Evolutionary conservation across 2,113 vertebrate species (phyloP), one percentile per base, ranked within the genome.

Genomic region (Nestor notabilis): DNA sequence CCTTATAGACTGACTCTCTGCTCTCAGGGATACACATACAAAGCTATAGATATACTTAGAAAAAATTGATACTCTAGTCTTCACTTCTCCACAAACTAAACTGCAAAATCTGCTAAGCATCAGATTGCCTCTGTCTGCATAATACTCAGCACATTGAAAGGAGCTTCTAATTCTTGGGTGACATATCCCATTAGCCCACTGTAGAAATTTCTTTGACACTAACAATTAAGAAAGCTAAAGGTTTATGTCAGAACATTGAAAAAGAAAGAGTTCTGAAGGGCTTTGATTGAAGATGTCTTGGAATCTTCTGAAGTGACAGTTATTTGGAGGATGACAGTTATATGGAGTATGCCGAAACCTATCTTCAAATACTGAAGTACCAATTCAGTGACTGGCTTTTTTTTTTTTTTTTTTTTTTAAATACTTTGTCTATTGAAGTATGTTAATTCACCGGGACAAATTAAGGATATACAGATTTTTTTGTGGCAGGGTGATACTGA

Each of bases 211-310:
- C 20, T 61, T 35, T 61, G 10, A 47, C 80, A 27, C 19, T 29
- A 2, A 2, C 24, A 55, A 55, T 56, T 69, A 39, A 14, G 53
- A 84, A 77, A 50, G 44, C 6, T 65, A 47, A 89, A 83, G 11
- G 3, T 60, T 4, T 24, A 21, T 2, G 0, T 68, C 29, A 82
- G 44, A 78, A 39, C 15, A 78, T 1, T 0, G 2, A 47, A 89
- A 89, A 76, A 65, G 16, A 4, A 68, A 58, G 5, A 44, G 28
- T 81, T 83, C 37, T 90, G 35, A 68, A 86, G 14, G 39, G 11
- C 19, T 72, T 68, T 85, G 10, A 37, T 13, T 79, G 27, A 86
- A 64, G 11, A 23, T 28, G 2, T 37, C 66, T 68, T 71, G 19
- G 52, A 80, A 79, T 83, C 79, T 94, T 8, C 47, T 68, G 56